Percentiles rank a stretch among this genome's conserved stretches.
Evolutionary conservation across 1,140 invertebrate species (phyloP).

Genomic region (Coelopa frigida): DNA sequence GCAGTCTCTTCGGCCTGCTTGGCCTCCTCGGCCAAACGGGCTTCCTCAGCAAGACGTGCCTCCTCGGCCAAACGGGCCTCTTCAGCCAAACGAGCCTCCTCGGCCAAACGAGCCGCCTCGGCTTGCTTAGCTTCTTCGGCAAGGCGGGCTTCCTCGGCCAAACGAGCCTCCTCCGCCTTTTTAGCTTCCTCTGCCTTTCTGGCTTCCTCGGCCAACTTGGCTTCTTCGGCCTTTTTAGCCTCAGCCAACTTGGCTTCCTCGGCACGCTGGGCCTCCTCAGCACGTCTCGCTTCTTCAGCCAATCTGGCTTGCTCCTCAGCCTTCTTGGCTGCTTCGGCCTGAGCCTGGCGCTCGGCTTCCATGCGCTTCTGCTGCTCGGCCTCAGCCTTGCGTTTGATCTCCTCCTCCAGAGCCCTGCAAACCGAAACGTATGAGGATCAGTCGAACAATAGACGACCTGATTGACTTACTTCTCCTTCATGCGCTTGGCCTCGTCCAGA

Average conservation of each 20-base stretch:
- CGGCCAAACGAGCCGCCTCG: slow-evolving; percentile 37
- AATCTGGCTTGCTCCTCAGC: slow-evolving; percentile 46
- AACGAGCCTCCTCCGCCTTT: slow-evolving; percentile 47
- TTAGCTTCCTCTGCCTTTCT: slow-evolving; percentile 45
- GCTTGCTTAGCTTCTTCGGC: slow-evolving; percentile 50
- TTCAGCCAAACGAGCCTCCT: slow-evolving; percentile 48
- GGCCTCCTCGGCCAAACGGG: slow-evolving; percentile 47
- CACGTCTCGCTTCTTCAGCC: slow-evolving; percentile 46
- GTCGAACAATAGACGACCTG: not conserved
- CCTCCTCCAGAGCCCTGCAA: slow-evolving; percentile 41
- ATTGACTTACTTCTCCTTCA: slow-evolving; percentile 52
- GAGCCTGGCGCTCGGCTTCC: slow-evolving; percentile 35
- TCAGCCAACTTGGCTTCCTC: slow-evolving; percentile 48
- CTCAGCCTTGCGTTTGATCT: slow-evolving; percentile 43
- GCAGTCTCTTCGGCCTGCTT: slow-evolving; percentile 50
- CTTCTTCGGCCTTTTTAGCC: slow-evolving; percentile 47
- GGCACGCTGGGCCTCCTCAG: slow-evolving; percentile 43
- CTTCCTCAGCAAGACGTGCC: slow-evolving; percentile 48
- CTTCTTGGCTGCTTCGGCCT: slow-evolving; percentile 47
- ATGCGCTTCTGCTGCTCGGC: slow-evolving; percentile 42
- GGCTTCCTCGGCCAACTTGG: slow-evolving; percentile 45
- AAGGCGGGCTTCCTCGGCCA: slow-evolving; percentile 47
- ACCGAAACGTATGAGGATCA: not conserved
- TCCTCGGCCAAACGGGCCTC: slow-evolving; percentile 45
- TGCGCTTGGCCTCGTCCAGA: slow-evolving; percentile 52